Conservation (phyloP, 2,888 invertebrate genomes). For the Pedicia rivosa region DNA sequence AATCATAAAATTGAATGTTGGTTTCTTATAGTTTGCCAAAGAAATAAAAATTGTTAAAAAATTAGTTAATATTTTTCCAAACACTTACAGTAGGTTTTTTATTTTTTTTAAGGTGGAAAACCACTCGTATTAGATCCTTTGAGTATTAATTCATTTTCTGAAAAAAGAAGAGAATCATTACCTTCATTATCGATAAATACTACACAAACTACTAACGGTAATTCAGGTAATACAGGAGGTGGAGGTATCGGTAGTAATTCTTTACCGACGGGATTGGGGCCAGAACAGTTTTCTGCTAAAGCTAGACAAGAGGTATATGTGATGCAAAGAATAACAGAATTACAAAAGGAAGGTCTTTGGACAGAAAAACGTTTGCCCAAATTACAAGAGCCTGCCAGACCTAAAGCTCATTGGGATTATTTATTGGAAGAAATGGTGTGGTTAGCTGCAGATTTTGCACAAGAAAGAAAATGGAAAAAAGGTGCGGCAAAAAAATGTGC, state of each 20-base stretch:
- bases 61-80: too few species aligned
- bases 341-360: conserved; percentile 92
- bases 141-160: conserved; percentile 5
- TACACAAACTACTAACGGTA: conserved; percentile 8
- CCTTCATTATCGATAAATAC: conserved; percentile 10
- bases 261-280: conserved; percentile 16
- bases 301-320: conserved; percentile 88
- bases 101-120: conserved; percentile 38
- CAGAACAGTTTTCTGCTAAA: conserved; percentile 68
- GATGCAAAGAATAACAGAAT: conserved; percentile 77
- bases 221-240: background rate
- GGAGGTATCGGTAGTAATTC: conserved; percentile 3
- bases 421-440: conserved; percentile 97
- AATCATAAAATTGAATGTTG: too few species aligned
- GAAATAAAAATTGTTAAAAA: too few species aligned
- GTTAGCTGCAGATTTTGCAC: conserved; percentile 94
- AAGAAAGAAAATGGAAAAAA: conserved; percentile 96
- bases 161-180: conserved; percentile 13
- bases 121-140: conserved; percentile 29
- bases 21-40: too few species aligned
- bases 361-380: conserved; percentile 82
- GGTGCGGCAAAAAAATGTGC: conserved; percentile 87
- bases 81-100: too few species aligned
- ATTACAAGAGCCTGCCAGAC: conserved; percentile 74
- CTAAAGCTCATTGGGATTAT: conserved; percentile 97